These are phyloP conservation scores for Lagopus leucura DNA, from an alignment of 2,113 vertebrate genomes.

Conservation along the genomic window DNA sequence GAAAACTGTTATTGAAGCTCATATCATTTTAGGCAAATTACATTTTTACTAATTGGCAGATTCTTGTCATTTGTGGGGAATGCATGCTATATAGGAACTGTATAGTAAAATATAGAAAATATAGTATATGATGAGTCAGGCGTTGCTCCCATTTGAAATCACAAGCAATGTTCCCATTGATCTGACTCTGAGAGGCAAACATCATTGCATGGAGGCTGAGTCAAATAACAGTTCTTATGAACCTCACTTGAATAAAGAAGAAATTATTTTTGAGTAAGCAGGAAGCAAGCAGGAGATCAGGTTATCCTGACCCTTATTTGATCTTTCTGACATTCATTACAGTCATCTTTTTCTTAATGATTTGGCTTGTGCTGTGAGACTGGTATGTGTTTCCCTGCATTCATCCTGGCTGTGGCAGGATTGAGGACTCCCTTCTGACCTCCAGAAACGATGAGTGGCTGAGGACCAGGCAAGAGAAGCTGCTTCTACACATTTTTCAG, in stretches of 20 bases:
- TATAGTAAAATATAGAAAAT: not conserved
- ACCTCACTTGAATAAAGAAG: conserved; percentile 1
- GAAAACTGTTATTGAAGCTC: not conserved
- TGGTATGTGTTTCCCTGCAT: not conserved
- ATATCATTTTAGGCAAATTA: not conserved
- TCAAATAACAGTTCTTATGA: not conserved
- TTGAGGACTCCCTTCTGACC: not conserved
- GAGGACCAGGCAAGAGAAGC: not conserved
- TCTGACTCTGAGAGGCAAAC: not conserved
- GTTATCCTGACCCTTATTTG: not conserved
- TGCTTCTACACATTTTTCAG: not conserved
- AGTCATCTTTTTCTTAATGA: not conserved
- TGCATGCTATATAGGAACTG: not conserved
- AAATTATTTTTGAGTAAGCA: conserved; percentile 37
- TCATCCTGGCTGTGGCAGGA: not conserved
- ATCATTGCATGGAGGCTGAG: not conserved
- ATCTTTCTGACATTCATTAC: not conserved
- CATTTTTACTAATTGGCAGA: not conserved
- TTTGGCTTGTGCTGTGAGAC: not conserved
- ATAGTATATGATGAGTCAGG: not conserved
- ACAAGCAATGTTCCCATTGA: not conserved
- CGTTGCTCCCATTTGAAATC: not conserved
- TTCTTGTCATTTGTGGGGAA: not conserved
- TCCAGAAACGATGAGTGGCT: not conserved
- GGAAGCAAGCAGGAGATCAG: not conserved